Conservation (phyloP, 2,797 vertebrate species). For the Hydrophis major region DNA sequence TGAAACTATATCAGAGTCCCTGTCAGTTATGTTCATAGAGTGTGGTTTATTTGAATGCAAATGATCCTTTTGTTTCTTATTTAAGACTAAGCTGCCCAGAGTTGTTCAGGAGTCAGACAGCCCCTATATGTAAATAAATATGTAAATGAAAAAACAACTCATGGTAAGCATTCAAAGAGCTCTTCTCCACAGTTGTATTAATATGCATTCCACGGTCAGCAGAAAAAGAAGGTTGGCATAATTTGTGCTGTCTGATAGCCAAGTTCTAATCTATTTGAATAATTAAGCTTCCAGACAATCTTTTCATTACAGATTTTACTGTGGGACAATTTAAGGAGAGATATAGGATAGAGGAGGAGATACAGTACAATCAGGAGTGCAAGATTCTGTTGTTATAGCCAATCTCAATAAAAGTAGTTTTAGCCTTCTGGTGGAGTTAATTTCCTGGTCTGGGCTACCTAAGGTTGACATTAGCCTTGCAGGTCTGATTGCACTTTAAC, state of each 20-base stretch:
- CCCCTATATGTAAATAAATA: not conserved
- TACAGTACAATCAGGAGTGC: not conserved
- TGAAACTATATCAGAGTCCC: not conserved
- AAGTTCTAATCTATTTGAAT: not conserved
- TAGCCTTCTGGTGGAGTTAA: not conserved
- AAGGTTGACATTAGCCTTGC: not conserved
- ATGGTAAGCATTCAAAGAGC: not conserved
- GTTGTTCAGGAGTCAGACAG: not conserved
- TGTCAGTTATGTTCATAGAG: not conserved
- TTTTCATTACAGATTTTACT: not conserved
- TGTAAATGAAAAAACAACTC: not conserved
- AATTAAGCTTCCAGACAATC: not conserved
- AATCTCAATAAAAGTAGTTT: not conserved
- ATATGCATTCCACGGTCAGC: not conserved
- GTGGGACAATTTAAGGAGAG: not conserved
- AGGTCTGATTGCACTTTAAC: not conserved
- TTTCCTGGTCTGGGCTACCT: not conserved
- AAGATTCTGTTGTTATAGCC: not conserved
- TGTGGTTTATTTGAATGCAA: not conserved
- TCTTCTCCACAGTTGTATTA: not conserved
- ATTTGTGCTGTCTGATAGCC: not conserved
- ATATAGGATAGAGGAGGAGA: not conserved
- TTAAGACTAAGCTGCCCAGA: not conserved
- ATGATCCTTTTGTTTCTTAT: not conserved
- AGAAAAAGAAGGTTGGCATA: not conserved